Conservation (phyloP, 2,888 invertebrate species). For the Amphipyra tragopoginis region DNA sequence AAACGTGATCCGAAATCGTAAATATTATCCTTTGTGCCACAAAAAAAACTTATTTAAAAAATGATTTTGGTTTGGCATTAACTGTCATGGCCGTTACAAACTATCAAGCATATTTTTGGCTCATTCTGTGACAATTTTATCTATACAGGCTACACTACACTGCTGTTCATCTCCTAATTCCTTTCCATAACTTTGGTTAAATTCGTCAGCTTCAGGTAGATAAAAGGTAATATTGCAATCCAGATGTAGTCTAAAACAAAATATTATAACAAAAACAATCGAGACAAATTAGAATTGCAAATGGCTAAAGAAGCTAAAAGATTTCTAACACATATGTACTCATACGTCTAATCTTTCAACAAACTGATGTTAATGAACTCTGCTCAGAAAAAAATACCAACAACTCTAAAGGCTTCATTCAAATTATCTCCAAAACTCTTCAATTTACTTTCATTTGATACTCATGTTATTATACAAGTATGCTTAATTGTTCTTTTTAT, state of each 20-base stretch:
- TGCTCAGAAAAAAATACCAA: conserved; percentile 2
- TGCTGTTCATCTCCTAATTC: no score
- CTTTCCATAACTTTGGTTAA: no score
- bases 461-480: conserved; percentile 52
- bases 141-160: no score
- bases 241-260: no score
- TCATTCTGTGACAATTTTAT: no score
- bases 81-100: background rate
- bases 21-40: conserved; percentile 24
- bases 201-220: no score
- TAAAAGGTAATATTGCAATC: no score
- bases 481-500: conserved; percentile 64
- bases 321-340: background rate
- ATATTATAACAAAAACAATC: background rate
- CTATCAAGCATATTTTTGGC: no score
- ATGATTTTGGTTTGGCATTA: background rate
- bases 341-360: background rate
- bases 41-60: conserved; percentile 18
- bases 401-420: conserved; percentile 8
- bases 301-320: background rate
- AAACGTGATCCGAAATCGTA: conserved; percentile 50
- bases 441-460: conserved; percentile 55
- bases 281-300: background rate
- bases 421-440: conserved; percentile 38
- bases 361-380: conserved; percentile 1